These are phyloP conservation scores for Lamproptera curius DNA, from an alignment of 2,888 invertebrate genomes.

Conservation along the genomic window DNA sequence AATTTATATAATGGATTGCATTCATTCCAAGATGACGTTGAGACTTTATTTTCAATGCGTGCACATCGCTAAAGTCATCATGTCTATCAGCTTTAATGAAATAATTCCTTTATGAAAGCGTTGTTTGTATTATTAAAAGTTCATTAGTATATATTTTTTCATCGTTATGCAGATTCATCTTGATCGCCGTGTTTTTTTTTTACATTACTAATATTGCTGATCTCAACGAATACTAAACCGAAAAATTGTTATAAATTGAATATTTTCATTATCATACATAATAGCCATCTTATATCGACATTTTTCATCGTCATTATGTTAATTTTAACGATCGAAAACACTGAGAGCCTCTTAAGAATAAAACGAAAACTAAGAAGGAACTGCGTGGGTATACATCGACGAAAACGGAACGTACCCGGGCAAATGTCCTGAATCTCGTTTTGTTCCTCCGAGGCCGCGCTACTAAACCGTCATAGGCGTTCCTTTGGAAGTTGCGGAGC, in stretches of 20 bases:
- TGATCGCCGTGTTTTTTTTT: conserved; percentile 12
- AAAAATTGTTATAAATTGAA: conserved; percentile 15
- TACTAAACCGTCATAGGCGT: conserved; percentile 51
- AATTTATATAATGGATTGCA: conserved; percentile 70
- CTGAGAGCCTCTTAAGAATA: conserved; percentile 60
- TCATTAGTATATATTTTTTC: conserved; percentile 30
- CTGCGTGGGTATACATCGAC: conserved; percentile 58
- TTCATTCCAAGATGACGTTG: conserved; percentile 61
- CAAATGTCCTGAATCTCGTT: conserved; percentile 54
- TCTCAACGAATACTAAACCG: conserved; percentile 7
- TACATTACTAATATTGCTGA: conserved; percentile 13
- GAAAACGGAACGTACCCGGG: conserved; percentile 58
- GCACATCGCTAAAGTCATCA: conserved; percentile 55
- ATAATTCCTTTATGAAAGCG: conserved; percentile 45
- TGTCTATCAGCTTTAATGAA: conserved; percentile 52
- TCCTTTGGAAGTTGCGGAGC: conserved; percentile 73
- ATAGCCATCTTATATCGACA: conserved; percentile 11
- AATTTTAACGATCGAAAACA: conserved; percentile 42
- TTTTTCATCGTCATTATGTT: neutral
- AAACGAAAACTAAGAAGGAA: conserved; percentile 51
- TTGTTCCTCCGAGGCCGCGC: conserved; percentile 53
- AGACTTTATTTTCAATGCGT: conserved; percentile 58
- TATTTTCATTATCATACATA: conserved; percentile 1
- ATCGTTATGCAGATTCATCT: conserved; percentile 2
- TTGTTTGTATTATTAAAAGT: conserved; percentile 43